Evolutionary conservation across 2,888 invertebrate genomes (phyloP), one percentile per base, ranked within the genome.

Genomic region (Leucophora obtusa): DNA sequence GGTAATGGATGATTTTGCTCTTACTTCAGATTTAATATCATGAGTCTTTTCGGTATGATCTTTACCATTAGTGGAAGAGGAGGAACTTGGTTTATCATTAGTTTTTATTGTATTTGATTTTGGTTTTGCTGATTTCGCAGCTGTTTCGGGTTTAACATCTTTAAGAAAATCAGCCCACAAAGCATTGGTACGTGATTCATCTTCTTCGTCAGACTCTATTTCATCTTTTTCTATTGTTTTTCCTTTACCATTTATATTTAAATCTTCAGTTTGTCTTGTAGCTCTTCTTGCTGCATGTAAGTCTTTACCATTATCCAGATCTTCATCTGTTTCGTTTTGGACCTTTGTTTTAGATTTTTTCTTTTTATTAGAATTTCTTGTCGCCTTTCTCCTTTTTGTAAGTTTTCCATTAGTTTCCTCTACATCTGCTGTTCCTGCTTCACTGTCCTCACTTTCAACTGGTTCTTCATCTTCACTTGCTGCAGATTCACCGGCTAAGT

Each of bases 161-260:
- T 93, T 94, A 85, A 95, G 91, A 87, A 95, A 95, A 89, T 93
- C 94, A 28, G 95, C 95, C 96, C 96, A 96, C 14, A 96, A 89
- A 71, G 94, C 93, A 85, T 96, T 95, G 54, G 94, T 94, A 84
- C 92, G 92, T 84, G 94, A 93, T 86, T 96, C 95, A 79, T 93
- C 93, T 85, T 93, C 94, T 66, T 93, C 92, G 62, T 92, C 89
- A 0, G 89, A 88, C 6, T 86, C 85, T 9, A 89, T 74, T 63
- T 86, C 85, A 54, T 87, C 85, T 80, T 87, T 87, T 74, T 90
- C 88, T 15, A 85, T 82, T 10, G 87, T 86, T 14, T 76, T 65
- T 14, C 69, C 62, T 50, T 83, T 82, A 0, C 69, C 83, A 50
- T 82, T 85, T 4, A n/a, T 21, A 1, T 66, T 43, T 2, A 51